Evolutionary conservation across 2,113 vertebrate genomes (phyloP), one percentile per base, ranked within the genome.

Genomic region (Rynchops niger): DNA sequence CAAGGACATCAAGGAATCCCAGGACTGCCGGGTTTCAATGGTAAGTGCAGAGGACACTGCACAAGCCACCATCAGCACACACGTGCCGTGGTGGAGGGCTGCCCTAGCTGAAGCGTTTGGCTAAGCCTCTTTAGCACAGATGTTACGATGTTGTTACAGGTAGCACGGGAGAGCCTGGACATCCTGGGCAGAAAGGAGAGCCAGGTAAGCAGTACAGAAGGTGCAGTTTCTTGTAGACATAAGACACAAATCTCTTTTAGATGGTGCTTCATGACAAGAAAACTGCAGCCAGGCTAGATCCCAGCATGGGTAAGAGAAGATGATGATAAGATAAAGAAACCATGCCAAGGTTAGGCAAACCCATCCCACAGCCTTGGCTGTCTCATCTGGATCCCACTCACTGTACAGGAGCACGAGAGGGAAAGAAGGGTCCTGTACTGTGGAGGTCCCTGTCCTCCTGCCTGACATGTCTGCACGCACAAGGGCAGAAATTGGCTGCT

Each of bases 111-210:
- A 74, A 71, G 52, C 2, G 0, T 53, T 78, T 69, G 62, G 43
- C 36, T 62, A 30, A 73, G 36, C 11, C 27, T 71, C 0, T 0
- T 36, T 13, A 22, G 30, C 56, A 47, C 92, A 95, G 84, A 95
- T 56, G 58, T 17, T 45, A 25, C 21, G 69, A 36, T 86, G 73
- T 86, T 34, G 2, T 97, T 97, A 34, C 93, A 98, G 98, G 98
- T 63, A 62, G 17, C 47, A 27, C 2, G 1, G 98, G 98, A 38
- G 15, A 52, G 3, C 58, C 90, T 62, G 98, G 98, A 86, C 27
- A 1, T 80, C 81, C 96, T 89, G 98, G 98, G 36, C 69, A 65
- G 12, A 97, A 98, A 96, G 98, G 98, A 88, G 86, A 97, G 16
- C 22, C 89, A 97, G 98, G 98, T 98, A 97, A 91, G 96, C 50